Conservation (phyloP, 2,113 vertebrate species). For the Varanus komodoensis region DNA sequence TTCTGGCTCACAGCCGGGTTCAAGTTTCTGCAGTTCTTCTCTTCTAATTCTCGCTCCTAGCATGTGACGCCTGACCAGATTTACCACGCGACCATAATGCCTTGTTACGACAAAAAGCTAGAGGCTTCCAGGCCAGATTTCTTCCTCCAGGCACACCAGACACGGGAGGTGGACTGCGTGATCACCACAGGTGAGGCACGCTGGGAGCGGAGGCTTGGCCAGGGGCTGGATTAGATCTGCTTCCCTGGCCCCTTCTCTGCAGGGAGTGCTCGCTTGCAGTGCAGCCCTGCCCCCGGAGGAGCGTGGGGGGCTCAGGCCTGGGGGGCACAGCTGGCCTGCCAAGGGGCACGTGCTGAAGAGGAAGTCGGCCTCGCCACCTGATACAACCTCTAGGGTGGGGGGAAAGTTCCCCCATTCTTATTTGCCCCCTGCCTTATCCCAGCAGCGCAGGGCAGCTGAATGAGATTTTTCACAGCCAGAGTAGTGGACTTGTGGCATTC, state of each 20-base stretch:
- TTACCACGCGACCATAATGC: slow-evolving; percentile 95
- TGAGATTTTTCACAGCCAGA: no score
- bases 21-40: neutral
- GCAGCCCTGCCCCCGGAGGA: neutral
- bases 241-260: neutral
- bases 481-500: neutral
- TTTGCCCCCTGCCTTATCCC: neutral
- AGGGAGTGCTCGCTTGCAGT: no score
- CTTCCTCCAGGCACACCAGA: slow-evolving; percentile 82
- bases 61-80: slow-evolving; percentile 82
- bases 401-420: neutral
- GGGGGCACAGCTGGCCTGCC: neutral
- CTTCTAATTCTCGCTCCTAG: slow-evolving; percentile 65
- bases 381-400: no score
- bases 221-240: neutral
- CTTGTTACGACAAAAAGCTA: slow-evolving; percentile 97
- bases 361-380: no score
- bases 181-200: slow-evolving; percentile 89
- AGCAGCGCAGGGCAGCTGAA: neutral
- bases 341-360: neutral
- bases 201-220: neutral
- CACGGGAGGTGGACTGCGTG: slow-evolving; percentile 95
- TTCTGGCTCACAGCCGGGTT: no score
- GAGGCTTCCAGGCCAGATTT: slow-evolving; percentile 95
- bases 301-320: neutral